A percentile compares a stretch with the other conserved stretches of the same genome.
Conservation (phyloP, 1,140 invertebrate genomes). For the Elymnias hypermnestra region DNA sequence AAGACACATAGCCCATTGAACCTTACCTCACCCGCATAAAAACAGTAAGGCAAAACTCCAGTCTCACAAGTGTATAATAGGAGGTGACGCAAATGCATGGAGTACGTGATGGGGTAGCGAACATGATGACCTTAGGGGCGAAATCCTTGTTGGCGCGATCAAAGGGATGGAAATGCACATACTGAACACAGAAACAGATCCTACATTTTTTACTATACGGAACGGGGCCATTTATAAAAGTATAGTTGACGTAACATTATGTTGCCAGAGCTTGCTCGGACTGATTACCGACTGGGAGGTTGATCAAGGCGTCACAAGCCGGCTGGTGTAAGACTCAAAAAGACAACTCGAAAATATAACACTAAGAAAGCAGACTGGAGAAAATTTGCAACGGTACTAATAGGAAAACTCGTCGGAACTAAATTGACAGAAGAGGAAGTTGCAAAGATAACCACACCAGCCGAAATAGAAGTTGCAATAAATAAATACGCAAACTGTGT, state of each 20-base stretch:
- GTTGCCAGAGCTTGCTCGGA: neutral
- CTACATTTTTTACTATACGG: constrained; percentile 1
- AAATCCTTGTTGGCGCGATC: neutral
- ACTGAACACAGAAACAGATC: constrained; percentile 2
- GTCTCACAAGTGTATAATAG: neutral
- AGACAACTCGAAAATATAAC: neutral
- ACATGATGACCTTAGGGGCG: neutral
- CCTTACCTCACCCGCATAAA: constrained; percentile 2
- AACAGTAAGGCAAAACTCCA: neutral
- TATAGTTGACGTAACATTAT: neutral
- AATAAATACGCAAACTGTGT: too few relatives aligned
- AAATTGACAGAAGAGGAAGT: too few relatives aligned
- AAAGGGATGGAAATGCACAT: constrained; percentile 4
- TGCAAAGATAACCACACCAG: too few relatives aligned
- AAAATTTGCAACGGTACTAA: too few relatives aligned
- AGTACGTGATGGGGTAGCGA: constrained; percentile 7
- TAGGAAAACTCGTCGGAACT: too few relatives aligned
- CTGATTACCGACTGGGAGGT: neutral
- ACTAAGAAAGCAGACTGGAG: neutral
- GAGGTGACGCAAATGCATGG: constrained; percentile 1
- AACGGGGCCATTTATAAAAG: neutral
- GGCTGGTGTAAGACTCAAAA: neutral
- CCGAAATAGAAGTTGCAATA: too few relatives aligned
- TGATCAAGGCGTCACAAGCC: neutral
- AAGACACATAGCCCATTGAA: neutral